Evolutionary conservation across 1,140 invertebrate species (phyloP).

Genomic region (Nylanderia fulva): DNA sequence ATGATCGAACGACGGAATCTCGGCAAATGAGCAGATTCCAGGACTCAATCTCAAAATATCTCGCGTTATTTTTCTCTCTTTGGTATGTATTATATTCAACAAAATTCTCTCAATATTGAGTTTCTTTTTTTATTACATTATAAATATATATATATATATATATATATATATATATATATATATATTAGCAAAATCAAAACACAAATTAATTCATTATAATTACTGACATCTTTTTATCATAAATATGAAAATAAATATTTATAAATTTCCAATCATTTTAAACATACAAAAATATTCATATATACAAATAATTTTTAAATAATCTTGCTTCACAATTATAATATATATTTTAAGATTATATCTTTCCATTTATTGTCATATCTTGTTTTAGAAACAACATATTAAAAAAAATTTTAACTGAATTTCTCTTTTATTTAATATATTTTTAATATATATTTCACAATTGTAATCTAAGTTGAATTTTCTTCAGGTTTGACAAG

Average conservation of each 20-base stretch:
- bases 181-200: neutral
- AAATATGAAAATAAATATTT: neutral
- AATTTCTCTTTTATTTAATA: neutral
- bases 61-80: neutral
- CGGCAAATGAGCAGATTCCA: neutral
- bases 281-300: neutral
- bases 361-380: neutral
- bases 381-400: neutral
- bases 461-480: no score
- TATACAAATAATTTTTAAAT: neutral
- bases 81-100: neutral
- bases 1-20: conserved; percentile 14
- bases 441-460: no score
- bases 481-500: no score
- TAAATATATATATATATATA: no score
- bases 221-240: neutral
- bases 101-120: neutral
- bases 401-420: neutral
- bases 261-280: conserved; percentile 2
- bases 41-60: neutral
- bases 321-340: neutral
- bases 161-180: no score
- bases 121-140: neutral
- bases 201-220: neutral
- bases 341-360: neutral